Conservation (phyloP, 2,888 invertebrate species). For the Scaptodrosophila latifasciaeformis region DNA sequence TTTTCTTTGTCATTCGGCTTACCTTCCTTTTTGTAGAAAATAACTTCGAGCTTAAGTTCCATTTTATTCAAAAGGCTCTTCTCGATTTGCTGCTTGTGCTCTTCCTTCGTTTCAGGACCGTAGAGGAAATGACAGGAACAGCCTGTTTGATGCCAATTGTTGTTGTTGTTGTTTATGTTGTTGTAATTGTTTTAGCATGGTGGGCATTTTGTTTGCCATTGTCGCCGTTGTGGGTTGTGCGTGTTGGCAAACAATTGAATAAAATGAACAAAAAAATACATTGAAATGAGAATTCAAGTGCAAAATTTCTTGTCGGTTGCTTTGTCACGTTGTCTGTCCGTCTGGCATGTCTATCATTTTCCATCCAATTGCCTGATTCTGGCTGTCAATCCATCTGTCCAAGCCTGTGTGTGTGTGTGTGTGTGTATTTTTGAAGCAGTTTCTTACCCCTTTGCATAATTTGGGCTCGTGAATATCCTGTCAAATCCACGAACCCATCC, state of each 20-base stretch:
- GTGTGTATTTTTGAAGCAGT: background rate
- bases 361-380: background rate
- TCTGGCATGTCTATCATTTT: slow-evolving; percentile 10
- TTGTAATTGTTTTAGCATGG: slow-evolving; percentile 21
- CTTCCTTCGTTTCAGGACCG: slow-evolving; percentile 92
- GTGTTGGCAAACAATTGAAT: slow-evolving; percentile 56
- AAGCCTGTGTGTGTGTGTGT: background rate
- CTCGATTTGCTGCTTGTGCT: slow-evolving; percentile 92
- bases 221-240: no score
- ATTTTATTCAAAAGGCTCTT: slow-evolving; percentile 91
- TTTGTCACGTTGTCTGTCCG: slow-evolving; percentile 14
- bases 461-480: slow-evolving; percentile 93
- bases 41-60: slow-evolving; percentile 94
- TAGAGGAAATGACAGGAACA: slow-evolving; percentile 96
- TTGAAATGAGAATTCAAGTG: slow-evolving; percentile 63
- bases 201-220: slow-evolving; percentile 20
- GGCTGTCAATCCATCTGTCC: background rate
- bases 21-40: slow-evolving; percentile 97
- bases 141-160: slow-evolving; percentile 74
- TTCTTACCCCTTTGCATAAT: slow-evolving; percentile 91
- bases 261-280: slow-evolving; percentile 47
- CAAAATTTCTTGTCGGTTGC: slow-evolving; percentile 35
- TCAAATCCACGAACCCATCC: slow-evolving; percentile 96
- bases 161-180: background rate
- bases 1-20: slow-evolving; percentile 70